Percentiles rank a stretch among this genome's conserved stretches.
These are phyloP conservation scores for Acipenser transmontanus DNA, from an alignment of 2,797 vertebrate species.

Conservation along the genomic window DNA sequence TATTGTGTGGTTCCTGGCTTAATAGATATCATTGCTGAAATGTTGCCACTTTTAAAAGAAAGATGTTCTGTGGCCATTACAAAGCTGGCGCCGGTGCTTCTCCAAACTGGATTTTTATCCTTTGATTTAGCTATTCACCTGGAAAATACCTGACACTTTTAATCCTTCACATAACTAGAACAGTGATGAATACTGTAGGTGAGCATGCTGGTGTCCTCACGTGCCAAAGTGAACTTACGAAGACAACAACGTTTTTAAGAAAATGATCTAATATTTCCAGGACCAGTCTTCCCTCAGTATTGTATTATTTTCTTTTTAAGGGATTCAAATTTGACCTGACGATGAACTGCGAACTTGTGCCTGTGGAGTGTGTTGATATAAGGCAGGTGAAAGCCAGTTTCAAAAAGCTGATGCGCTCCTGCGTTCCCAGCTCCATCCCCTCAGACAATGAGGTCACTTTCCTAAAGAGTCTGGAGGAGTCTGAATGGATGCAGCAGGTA, in stretches of 20 bases:
- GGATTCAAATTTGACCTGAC: constrained; percentile 86
- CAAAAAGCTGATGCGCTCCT: constrained; percentile 91
- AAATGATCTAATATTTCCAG: no score
- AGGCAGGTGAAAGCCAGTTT: constrained; percentile 90
- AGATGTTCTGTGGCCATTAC: constrained; percentile 3
- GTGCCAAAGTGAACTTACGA: no score
- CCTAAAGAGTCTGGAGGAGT: constrained; percentile 86
- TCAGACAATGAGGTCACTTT: constrained; percentile 81
- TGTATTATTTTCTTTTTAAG: constrained; percentile 42
- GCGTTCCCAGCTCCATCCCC: constrained; percentile 78
- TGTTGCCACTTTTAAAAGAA: constrained; percentile 5
- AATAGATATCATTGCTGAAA: constrained; percentile 16
- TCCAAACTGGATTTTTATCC: no score
- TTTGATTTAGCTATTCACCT: no score
- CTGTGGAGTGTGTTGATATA: constrained; percentile 87
- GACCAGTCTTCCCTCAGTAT: no score
- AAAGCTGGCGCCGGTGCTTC: background rate
- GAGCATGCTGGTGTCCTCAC: no score
- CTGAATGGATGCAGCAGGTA: constrained; percentile 95
- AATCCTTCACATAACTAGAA: no score
- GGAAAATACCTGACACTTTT: no score
- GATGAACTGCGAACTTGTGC: constrained; percentile 92
- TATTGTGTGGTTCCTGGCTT: constrained; percentile 8
- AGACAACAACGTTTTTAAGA: no score
- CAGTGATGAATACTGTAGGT: no score